phyloP scores from a whole-genome alignment of 2,797 vertebrate genomes.

The Balearica regulorum region DNA sequence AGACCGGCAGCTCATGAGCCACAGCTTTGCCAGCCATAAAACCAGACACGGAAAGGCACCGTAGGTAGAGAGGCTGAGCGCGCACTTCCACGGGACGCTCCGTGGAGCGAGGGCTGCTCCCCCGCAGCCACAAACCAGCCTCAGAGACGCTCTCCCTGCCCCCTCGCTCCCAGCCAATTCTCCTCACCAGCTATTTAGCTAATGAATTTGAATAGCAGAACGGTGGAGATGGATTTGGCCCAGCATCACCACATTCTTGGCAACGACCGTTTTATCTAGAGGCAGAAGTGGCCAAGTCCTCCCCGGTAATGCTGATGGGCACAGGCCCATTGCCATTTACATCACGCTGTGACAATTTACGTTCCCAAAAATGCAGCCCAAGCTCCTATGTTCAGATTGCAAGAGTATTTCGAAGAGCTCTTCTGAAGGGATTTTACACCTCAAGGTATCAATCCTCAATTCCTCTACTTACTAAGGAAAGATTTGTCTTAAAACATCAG shows the following conservation, averaged over 20 bases:
- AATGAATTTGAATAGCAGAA: background rate
- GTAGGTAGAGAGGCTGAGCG: background rate
- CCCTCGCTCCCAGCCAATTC: fast-evolving
- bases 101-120: background rate
- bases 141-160: background rate
- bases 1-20: background rate
- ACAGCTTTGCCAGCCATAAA: background rate
- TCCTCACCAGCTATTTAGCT: background rate
- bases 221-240: background rate
- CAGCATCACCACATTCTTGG: background rate
- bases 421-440: background rate
- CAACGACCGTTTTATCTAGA: background rate
- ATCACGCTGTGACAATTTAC: background rate
- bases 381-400: background rate
- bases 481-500: background rate
- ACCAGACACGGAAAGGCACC: background rate
- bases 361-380: background rate
- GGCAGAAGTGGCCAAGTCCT: background rate
- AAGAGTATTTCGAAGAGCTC: background rate
- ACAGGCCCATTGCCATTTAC: background rate
- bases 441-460: background rate
- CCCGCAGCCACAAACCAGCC: background rate
- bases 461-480: background rate
- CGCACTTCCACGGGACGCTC: background rate
- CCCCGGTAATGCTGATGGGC: background rate